Evolutionary conservation across 2,113 vertebrate species (phyloP).

Genomic region (Charina bottae): DNA sequence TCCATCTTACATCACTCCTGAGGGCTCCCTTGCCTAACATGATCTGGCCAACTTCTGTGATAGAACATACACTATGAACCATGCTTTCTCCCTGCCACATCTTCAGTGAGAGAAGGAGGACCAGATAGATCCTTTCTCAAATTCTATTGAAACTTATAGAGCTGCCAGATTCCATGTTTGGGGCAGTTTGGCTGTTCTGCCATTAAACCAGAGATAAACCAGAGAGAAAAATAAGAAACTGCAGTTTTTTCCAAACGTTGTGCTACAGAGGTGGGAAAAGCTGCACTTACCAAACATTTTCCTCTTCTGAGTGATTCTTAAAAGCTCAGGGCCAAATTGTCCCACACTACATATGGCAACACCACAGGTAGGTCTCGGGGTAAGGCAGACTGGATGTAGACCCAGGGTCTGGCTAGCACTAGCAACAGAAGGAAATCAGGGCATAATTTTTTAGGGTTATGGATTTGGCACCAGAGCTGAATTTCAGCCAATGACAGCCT

Average conservation of each 20-base stretch:
- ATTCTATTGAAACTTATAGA: not conserved
- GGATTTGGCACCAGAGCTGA: not conserved
- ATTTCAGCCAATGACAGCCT: not conserved
- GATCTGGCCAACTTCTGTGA: not conserved
- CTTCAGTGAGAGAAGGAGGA: not conserved
- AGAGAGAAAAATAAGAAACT: not conserved
- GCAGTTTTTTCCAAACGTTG: not conserved
- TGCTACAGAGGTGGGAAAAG: not conserved
- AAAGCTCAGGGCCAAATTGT: not conserved
- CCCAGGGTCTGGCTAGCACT: not conserved
- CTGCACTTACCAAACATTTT: not conserved
- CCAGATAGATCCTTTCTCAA: not conserved
- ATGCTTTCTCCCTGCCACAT: not conserved
- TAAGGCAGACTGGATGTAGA: constrained; percentile 3
- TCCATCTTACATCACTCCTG: not conserved
- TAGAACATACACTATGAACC: not conserved
- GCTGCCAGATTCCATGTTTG: not conserved
- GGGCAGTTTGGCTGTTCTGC: not conserved
- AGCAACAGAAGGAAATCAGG: constrained; percentile 9
- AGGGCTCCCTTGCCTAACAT: not conserved
- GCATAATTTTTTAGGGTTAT: not conserved
- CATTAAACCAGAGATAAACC: not conserved
- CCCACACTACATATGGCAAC: not conserved
- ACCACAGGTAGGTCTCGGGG: not conserved
- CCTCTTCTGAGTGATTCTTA: not conserved